These are phyloP conservation scores for Drosophila villosipedis DNA, from an alignment of 2,888 invertebrate genomes.

Conservation along the genomic window DNA sequence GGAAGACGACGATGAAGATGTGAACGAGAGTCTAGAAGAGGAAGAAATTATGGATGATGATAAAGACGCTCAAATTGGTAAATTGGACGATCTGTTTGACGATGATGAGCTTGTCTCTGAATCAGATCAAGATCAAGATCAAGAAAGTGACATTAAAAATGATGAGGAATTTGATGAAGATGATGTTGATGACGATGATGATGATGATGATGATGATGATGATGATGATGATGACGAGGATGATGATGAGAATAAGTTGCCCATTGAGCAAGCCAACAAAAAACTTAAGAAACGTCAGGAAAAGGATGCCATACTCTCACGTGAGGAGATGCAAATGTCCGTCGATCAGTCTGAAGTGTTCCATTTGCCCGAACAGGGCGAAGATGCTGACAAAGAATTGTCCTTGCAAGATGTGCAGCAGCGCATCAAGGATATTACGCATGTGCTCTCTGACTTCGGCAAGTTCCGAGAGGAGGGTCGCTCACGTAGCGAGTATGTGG, in stretches of 20 bases:
- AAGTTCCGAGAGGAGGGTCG: constrained; percentile 89
- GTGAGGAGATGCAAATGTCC: constrained; percentile 93
- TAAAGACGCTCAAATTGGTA: constrained; percentile 75
- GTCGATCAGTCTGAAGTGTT: constrained; percentile 91
- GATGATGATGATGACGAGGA: constrained; percentile 85
- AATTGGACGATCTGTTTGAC: constrained; percentile 80
- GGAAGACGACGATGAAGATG: constrained; percentile 61
- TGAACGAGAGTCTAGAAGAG: constrained; percentile 44
- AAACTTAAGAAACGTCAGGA: constrained; percentile 91
- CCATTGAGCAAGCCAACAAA: constrained; percentile 93
- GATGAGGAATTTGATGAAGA: constrained; percentile 67
- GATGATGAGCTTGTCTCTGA: constrained; percentile 76
- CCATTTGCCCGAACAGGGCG: constrained; percentile 91
- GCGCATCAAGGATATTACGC: constrained; percentile 93
- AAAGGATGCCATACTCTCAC: constrained; percentile 89
- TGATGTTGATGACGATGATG: constrained; percentile 80
- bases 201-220: constrained; percentile 83
- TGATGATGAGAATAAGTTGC: constrained; percentile 89
- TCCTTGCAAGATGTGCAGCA: constrained; percentile 94
- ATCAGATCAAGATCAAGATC: constrained; percentile 56
- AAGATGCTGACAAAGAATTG: constrained; percentile 90
- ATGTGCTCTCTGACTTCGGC: constrained; percentile 92
- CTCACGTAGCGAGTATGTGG: constrained; percentile 92
- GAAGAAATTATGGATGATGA: constrained; percentile 51
- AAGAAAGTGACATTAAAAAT: constrained; percentile 32